Evolutionary conservation across 2,888 invertebrate species (phyloP).

Genomic region (Agrochola lychnidis): DNA sequence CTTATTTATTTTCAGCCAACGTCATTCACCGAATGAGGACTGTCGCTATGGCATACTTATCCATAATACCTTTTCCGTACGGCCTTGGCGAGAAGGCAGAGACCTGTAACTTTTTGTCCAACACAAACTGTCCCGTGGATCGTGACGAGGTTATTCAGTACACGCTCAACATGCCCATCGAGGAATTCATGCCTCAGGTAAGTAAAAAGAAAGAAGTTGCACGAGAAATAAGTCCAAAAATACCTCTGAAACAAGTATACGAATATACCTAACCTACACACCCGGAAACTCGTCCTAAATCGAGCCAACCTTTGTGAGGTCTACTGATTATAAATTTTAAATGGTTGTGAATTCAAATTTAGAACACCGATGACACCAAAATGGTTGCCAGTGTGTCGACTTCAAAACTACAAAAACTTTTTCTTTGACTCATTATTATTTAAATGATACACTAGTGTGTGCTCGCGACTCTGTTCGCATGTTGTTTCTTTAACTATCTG

Average conservation of each 20-base stretch:
- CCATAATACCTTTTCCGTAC: conserved; percentile 51
- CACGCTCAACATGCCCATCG: conserved; percentile 21
- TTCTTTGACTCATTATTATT: no score
- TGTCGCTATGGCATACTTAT: conserved; percentile 68
- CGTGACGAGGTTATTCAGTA: not conserved
- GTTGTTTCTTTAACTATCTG: no score
- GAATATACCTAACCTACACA: no score
- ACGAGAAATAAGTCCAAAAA: not conserved
- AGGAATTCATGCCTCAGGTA: conserved; percentile 21
- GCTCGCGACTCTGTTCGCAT: no score
- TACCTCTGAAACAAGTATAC: not conserved
- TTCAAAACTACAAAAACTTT: no score
- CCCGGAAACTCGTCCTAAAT: not conserved
- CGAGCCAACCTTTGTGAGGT: no score
- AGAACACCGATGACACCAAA: not conserved
- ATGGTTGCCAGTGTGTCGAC: not conserved
- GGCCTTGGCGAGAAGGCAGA: conserved; percentile 61
- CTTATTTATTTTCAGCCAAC: conserved; percentile 65
- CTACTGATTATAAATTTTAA: no score
- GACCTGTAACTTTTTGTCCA: conserved; percentile 76
- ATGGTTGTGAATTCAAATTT: no score
- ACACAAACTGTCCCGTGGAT: conserved; percentile 69
- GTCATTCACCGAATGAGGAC: conserved; percentile 70
- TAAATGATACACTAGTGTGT: no score
- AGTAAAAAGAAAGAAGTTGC: not conserved